Evolutionary conservation across 2,113 vertebrate genomes (phyloP), one percentile per base, ranked within the genome.

Genomic region (Morone saxatilis): DNA sequence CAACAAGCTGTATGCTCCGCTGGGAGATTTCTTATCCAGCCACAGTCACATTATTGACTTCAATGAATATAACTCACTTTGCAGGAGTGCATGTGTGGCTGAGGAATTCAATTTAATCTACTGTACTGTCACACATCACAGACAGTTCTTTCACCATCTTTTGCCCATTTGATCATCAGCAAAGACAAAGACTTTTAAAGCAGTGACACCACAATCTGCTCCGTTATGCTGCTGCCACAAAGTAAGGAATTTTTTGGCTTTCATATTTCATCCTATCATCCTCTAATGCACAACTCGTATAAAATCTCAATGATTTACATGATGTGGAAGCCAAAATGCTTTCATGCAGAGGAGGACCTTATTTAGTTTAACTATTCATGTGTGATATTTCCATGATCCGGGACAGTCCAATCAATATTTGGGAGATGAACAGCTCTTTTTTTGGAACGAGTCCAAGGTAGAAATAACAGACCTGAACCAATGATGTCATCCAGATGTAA

Each of bases 401-500:
- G 57, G 68, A 79, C 71, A 68, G 59, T 48, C 57, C 20, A 67
- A 85, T 92, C 86, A 89, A 83, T 90, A 89, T 65, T 51, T 53
- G 13, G 38, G 36, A 76, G 73, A 88, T 81, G 72, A 83, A 73
- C 51, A 38, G 63, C 76, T 80, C 45, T 74, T 31, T 71, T 61
- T 88, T 31, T 31, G 86, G 88, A 89, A 38, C 8, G 1, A 0
- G 17, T 70, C 88, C 88, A 89, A 90, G 36, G 8, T 56, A 78
- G 68, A 77, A 74, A 87, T 71, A 62, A 47, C 68, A 82, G 57
- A 78, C 36, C 31, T 72, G 60, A 77, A 60, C 47, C 56, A 43
- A 89, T 88, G 90, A 91, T 89, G 88, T 92, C 90, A 93, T 86
- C 73, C 60, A 53, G 48, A 62, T 76, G 54, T 83, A 86, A 73